Evolutionary conservation across 2,113 vertebrate species (phyloP).

Genomic region (Siniperca chuatsi): DNA sequence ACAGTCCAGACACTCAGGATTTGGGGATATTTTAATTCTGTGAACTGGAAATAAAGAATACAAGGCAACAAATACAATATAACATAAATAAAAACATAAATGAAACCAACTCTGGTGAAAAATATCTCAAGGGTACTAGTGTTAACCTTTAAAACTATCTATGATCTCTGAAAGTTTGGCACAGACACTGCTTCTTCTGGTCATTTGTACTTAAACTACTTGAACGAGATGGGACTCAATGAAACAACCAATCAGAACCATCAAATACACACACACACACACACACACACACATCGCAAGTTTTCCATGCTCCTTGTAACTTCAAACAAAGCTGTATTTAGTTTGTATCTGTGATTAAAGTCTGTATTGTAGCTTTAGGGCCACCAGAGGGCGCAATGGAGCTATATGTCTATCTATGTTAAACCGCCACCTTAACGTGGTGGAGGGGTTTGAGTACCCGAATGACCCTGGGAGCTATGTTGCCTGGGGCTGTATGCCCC

Average conservation of each 20-base stretch:
- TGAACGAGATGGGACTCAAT: not conserved
- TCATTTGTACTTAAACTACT: not conserved
- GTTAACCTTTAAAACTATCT: not conserved
- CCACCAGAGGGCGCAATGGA: conserved; percentile 54
- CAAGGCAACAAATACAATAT: not conserved
- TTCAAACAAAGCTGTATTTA: not conserved
- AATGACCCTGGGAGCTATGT: no score
- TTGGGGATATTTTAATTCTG: not conserved
- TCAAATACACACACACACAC: not conserved
- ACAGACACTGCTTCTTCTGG: no score
- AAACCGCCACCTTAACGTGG: no score
- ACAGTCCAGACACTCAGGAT: not conserved
- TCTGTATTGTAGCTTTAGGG: not conserved
- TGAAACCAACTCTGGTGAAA: not conserved
- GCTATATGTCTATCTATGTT: not conserved
- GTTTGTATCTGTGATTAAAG: not conserved
- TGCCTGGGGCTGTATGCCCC: no score
- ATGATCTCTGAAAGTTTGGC: no score
- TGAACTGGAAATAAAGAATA: not conserved
- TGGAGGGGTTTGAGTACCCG: no score
- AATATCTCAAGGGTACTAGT: not conserved
- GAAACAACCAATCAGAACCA: not conserved
- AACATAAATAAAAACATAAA: no score
- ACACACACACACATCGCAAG: not conserved
- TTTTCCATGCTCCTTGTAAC: not conserved